Percentiles rank a stretch among this genome's conserved stretches.
phyloP scores from a whole-genome alignment of 1,140 invertebrate species.

The Drosophila miranda region DNA sequence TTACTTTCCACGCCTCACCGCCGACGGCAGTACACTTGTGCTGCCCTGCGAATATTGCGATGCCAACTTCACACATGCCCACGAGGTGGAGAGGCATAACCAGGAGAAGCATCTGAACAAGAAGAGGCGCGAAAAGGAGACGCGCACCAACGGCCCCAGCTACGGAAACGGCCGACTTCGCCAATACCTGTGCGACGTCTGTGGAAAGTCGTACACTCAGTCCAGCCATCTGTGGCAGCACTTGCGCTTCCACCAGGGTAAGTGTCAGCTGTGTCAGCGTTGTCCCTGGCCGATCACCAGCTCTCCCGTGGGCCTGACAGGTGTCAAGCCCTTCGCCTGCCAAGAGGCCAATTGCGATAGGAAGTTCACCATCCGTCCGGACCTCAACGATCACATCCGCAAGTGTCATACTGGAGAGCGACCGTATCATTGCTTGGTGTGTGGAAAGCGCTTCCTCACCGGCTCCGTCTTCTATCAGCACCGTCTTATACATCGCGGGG shows the following conservation, averaged over 20 bases:
- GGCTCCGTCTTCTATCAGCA: constrained; percentile 89
- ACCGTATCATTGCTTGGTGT: constrained; percentile 88
- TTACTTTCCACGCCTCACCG: constrained; percentile 71
- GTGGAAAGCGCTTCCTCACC: constrained; percentile 88
- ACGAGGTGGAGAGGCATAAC: constrained; percentile 82
- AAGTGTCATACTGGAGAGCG: constrained; percentile 87
- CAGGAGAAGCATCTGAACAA: constrained; percentile 75
- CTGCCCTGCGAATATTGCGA: constrained; percentile 76
- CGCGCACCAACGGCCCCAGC: constrained; percentile 29
- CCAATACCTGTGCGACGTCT: constrained; percentile 85
- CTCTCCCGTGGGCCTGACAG: constrained; percentile 55
- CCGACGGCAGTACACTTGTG: constrained; percentile 35
- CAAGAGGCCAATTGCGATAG: constrained; percentile 85
- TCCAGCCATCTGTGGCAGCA: constrained; percentile 86
- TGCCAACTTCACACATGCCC: constrained; percentile 76
- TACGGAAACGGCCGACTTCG: constrained; percentile 52
- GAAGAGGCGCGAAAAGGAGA: constrained; percentile 70
- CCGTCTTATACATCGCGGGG: constrained; percentile 90
- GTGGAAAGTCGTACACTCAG: constrained; percentile 85
- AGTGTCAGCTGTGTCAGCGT: not conserved
- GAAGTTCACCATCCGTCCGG: constrained; percentile 86
- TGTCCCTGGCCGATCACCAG: not conserved
- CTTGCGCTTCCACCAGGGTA: constrained; percentile 85
- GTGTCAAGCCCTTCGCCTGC: constrained; percentile 85
- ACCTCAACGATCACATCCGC: constrained; percentile 87